Percentiles rank a stretch among this genome's conserved stretches.
Evolutionary conservation across 2,797 vertebrate genomes (phyloP).

Genomic region (Lycodopsis pacificus): DNA sequence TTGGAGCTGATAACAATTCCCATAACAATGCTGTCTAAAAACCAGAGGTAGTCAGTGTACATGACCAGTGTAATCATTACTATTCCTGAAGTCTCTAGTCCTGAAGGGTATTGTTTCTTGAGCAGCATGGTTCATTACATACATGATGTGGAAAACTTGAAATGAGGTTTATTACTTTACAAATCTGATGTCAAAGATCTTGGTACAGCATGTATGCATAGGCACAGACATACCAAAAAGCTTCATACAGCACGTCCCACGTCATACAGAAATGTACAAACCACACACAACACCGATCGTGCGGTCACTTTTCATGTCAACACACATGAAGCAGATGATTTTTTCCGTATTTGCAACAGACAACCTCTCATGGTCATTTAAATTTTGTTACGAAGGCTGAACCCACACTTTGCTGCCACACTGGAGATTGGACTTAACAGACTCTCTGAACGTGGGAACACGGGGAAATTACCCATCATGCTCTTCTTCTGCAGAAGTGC

Average conservation of each 20-base stretch:
- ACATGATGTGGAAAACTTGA: too few species aligned
- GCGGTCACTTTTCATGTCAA: too few species aligned
- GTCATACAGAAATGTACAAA: not conserved
- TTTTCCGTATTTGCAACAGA: too few species aligned
- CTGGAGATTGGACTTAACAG: too few species aligned
- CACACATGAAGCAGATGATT: too few species aligned
- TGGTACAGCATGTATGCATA: not conserved
- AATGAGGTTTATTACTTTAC: not conserved
- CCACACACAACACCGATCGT: too few species aligned
- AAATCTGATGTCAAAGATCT: not conserved
- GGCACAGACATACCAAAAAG: not conserved
- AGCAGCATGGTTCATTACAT: not conserved
- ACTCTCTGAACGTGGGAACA: too few species aligned
- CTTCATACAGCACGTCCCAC: not conserved
- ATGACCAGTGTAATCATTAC: not conserved
- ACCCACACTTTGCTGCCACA: too few species aligned
- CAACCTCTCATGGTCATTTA: too few species aligned
- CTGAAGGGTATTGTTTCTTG: conserved; percentile 7
- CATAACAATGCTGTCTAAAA: not conserved
- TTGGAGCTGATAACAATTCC: not conserved
- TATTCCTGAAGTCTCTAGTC: not conserved
- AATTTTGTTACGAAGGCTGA: not conserved
- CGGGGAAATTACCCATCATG: too few species aligned
- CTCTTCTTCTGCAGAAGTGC: too few species aligned
- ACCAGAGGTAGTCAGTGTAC: not conserved